Evolutionary conservation across 2,113 vertebrate genomes (phyloP), one percentile per base, ranked within the genome.

Genomic region (Octodon degus): DNA sequence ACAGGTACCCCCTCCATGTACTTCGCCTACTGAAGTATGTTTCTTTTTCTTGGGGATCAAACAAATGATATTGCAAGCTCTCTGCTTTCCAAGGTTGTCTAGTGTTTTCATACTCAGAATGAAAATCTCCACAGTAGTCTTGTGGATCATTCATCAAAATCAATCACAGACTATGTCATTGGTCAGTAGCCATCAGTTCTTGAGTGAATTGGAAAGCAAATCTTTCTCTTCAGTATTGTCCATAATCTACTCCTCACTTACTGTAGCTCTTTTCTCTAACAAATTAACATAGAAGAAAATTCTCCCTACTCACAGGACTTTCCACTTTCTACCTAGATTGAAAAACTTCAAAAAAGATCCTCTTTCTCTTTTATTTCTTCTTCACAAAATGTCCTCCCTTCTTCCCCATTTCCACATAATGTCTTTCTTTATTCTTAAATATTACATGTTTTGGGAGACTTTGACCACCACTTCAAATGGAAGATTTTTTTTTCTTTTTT

Each of bases 181-280:
- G 72, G 53, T 81, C 74, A 43, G 74, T 60, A 84, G 11, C 19
- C 53, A 65, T 60, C 40, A 74, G 19, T 58, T 85, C 60, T 60
- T 92, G 40, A 77, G 24, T 65, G 19, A 6, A 25, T 8, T 94
- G 13, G 74, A 76, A 92, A 84, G 77, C 34, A 92, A 93, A 77
- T 37, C 24, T 72, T 96, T 97, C 70, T 89, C 43, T 88, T 94
- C 7, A 67, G 58, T n/a, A 74, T n/a, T 32, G 47, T 14, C 40
- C 27, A 67, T 30, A 65, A n/a, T 62, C 58, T 76, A 43, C 22
- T 70, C 20, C 86, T 94, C 65, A 63, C 1, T 62, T 4, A n/a
- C 60, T 2, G 37, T 11, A n/a, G 5, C 60, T 80, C 55, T 30
- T 79, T 89, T 84, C 50, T 92, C 77, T 55, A 60, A 67, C 20